Conservation (phyloP, 2,888 invertebrate genomes). For the Melanostoma mellinum region DNA sequence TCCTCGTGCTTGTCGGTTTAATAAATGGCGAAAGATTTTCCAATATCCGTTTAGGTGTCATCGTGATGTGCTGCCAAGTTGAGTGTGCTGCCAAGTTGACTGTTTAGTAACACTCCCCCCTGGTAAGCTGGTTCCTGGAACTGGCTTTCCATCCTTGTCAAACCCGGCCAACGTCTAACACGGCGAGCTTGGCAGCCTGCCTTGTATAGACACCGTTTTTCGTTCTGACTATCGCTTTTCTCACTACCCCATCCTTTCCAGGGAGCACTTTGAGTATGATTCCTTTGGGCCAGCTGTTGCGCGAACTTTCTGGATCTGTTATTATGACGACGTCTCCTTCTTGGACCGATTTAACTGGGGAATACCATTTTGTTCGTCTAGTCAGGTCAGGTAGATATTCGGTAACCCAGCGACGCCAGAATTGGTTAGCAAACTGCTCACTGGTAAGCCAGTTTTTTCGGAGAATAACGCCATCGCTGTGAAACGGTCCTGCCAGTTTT, state of each 20-base stretch:
- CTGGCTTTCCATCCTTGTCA: constrained; percentile 22
- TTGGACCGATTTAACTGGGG: not conserved
- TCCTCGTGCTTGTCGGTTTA: too few species aligned
- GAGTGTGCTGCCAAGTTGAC: not conserved
- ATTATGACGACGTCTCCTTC: constrained; percentile 63
- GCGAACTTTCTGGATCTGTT: constrained; percentile 27
- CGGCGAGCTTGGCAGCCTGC: constrained; percentile 21
- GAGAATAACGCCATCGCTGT: not conserved
- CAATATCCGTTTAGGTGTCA: too few species aligned
- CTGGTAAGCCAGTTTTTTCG: constrained; percentile 14
- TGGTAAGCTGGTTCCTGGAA: constrained; percentile 8
- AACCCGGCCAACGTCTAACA: constrained; percentile 29
- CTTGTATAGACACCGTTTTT: constrained; percentile 6
- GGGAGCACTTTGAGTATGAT: constrained; percentile 23
- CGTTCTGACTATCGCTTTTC: too few species aligned
- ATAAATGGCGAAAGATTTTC: too few species aligned
- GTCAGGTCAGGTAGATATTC: constrained; percentile 18
- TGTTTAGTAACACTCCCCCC: too few species aligned
- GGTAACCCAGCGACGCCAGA: constrained; percentile 34
- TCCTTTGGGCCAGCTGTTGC: constrained; percentile 56
- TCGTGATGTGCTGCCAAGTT: not conserved
- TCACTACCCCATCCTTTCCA: too few species aligned
- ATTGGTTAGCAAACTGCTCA: constrained; percentile 54
- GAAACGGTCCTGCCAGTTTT: constrained; percentile 13
- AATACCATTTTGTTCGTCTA: constrained; percentile 62